phyloP scores from a whole-genome alignment of 1,140 invertebrate species.

The Adelges cooleyi region DNA sequence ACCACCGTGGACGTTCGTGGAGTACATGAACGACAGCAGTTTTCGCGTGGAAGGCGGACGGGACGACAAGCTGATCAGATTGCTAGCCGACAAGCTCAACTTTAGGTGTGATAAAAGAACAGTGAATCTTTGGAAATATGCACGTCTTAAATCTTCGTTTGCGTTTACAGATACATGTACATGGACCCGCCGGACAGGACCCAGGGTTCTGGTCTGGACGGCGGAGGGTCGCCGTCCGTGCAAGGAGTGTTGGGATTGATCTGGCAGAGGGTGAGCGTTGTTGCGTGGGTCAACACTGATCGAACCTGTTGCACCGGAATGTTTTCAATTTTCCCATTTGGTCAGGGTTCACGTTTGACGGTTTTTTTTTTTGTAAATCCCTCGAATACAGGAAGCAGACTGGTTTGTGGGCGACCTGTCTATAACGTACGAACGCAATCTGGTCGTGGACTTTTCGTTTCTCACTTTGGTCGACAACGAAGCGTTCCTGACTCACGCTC shows the following conservation, averaged over 20 bases:
- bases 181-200: constrained; percentile 55
- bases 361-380: too few relatives aligned
- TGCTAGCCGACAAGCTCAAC: constrained; percentile 52
- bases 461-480: constrained; percentile 56
- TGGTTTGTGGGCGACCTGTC: constrained; percentile 57
- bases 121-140: too few relatives aligned
- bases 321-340: neutral
- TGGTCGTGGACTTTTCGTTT: constrained; percentile 57
- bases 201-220: constrained; percentile 46
- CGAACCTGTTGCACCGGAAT: too few relatives aligned
- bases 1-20: constrained; percentile 59
- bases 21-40: constrained; percentile 45
- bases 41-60: constrained; percentile 52
- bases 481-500: constrained; percentile 56
- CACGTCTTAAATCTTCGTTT: too few relatives aligned
- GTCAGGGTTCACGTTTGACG: neutral
- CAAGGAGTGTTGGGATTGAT: constrained; percentile 55
- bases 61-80: constrained; percentile 50
- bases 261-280: constrained; percentile 46
- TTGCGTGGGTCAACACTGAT: too few relatives aligned
- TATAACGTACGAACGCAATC: constrained; percentile 52
- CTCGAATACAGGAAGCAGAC: constrained; percentile 46
- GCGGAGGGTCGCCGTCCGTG: constrained; percentile 36
- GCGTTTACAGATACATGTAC: constrained; percentile 44
- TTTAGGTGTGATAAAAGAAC: constrained; percentile 44